Evolutionary conservation across 2,888 invertebrate genomes (phyloP), one percentile per base, ranked within the genome.

Genomic region (Amitus sp.): DNA sequence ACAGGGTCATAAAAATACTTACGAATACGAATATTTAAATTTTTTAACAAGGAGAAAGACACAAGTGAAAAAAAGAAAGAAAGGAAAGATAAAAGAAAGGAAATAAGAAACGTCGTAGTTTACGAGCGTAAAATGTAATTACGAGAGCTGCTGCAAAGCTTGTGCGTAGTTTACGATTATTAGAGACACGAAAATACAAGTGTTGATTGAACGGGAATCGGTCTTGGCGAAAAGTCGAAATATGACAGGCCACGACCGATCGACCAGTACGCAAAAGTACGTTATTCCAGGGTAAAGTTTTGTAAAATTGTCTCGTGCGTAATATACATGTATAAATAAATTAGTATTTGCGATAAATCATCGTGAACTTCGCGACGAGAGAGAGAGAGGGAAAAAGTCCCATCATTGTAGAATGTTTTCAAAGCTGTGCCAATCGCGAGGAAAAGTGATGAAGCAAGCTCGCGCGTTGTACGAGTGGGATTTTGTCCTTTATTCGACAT

Each of bases 231-330:
- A 30, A 42, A 48, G 28, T 15, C 6, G 4, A 19, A 18, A 73
- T 71, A 78, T 73, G 17, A 3, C n/a, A 19, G 19, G 40, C 48
- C 52, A 48, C 48, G 43, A 47, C 30, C 42, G 49, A 34, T 47
- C 50, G 48, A 39, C 51, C 47, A 45, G 47, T 48, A 47, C 65
- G 69, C 66, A 65, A 65, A 72, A 72, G 71, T 73, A 73, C 69
- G 74, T 75, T 73, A 75, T 74, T 78, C 74, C 79, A 79, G 79
- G 77, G 77, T 78, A 78, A 77, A 33, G 46, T 40, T 40, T 40
- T 40, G 40, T 40, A 40, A 40, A 40, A 40, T 40, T 40, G 40
- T 40, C 30, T 73, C 73, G 71, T 74, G 72, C 67, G 71, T 73
- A 71, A 75, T 78, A 75, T 76, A 75, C 73, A 73, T 76, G 73